A percentile compares a stretch with the other conserved stretches of the same genome.
phyloP scores from a whole-genome alignment of 1,140 invertebrate genomes.

The Pararge aegeria region DNA sequence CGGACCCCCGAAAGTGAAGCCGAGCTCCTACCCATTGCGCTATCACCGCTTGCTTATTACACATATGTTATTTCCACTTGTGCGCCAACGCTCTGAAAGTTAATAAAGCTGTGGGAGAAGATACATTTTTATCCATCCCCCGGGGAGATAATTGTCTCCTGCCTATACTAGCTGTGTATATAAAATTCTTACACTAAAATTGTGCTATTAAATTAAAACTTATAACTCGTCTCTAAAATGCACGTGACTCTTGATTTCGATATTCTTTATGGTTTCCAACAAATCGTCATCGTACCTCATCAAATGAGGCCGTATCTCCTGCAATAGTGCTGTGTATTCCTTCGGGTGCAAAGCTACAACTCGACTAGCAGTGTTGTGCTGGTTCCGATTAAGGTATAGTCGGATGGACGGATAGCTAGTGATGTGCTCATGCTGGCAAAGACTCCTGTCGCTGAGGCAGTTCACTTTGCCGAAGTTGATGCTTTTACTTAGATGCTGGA shows the following conservation, averaged over 20 bases:
- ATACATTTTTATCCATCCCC: no score
- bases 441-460: conserved; percentile 50
- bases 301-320: conserved; percentile 50
- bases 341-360: conserved; percentile 43
- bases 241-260: conserved; percentile 27
- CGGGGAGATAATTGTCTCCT: no score
- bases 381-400: conserved; percentile 47
- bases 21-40: no score
- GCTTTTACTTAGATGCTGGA: conserved; percentile 50
- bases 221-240: conserved; percentile 59
- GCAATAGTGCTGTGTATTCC: conserved; percentile 41
- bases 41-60: no score
- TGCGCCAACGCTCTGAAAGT: no score
- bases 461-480: conserved; percentile 66
- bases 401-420: conserved; percentile 53
- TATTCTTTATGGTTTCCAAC: conserved; percentile 33
- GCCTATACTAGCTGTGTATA: no score
- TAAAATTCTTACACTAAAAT: no score
- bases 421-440: conserved; percentile 65
- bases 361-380: conserved; percentile 33
- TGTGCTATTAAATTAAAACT: conserved; percentile 12
- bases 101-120: no score
- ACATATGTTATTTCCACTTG: no score
- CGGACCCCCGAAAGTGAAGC: no score
- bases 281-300: conserved; percentile 41